Evolutionary conservation across 2,888 invertebrate species (phyloP), one percentile per base, ranked within the genome.

Genomic region (Meteorus colon): DNA sequence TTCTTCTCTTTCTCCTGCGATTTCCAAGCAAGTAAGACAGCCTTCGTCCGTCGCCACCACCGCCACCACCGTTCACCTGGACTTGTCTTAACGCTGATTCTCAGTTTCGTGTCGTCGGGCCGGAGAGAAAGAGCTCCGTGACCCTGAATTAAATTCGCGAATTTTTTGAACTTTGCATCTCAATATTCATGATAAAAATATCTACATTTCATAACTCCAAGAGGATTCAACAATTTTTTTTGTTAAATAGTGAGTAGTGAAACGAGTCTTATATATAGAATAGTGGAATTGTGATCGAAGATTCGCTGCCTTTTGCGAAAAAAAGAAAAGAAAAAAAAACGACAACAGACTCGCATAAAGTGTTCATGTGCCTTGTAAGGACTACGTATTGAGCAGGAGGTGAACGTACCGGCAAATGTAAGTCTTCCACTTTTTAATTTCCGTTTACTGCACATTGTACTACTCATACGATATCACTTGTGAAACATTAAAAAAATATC

Each of bases 81-180:
- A 79, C 77, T 78, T 78, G 76, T 77, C 77, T 76, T 79, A 71
- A 78, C 77, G 81, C 79, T 78, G 74, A 79, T 80, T 86, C 82
- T 86, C 86, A 89, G 89, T 89, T 86, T 88, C 84, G 84, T 86
- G 85, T 82, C 83, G 88, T 85, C 86, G 89, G 87, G 88, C 89
- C 86, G 88, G 89, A 87, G 89, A 86, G 82, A 89, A 88, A 82
- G 87, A 88, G 85, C 88, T 88, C 87, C 87, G 88, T 86, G 87
- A 87, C 88, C 88, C 88, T 85, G 85, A 84, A 84, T 81, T 77
- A 62, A 60, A 74, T 71, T 62, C 37, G 48, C 29, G 45, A 67
- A 67, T 73, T 71, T 59, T 59, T n/a, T 6, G 12, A 59, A 62
- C 34, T n/a, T 24, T 19, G 10, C 55, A 55, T 34, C 19, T 48